These are phyloP conservation scores for Pardalotus punctatus DNA, from an alignment of 2,113 vertebrate species.

Conservation along the genomic window DNA sequence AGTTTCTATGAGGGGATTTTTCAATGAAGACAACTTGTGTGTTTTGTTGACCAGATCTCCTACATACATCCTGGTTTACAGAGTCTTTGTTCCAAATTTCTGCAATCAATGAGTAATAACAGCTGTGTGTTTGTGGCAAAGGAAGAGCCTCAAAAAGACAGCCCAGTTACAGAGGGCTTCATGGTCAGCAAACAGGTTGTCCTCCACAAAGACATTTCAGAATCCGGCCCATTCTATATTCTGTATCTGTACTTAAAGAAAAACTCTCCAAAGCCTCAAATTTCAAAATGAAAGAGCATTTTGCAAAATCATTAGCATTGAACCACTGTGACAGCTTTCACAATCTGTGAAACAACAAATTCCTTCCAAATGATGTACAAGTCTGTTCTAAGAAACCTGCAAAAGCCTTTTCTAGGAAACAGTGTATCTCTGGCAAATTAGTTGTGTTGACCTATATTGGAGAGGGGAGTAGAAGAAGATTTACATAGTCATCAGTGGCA, in stretches of 20 bases:
- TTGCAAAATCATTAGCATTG: not conserved
- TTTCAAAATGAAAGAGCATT: not conserved
- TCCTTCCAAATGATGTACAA: not conserved
- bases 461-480: not conserved
- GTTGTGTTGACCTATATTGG: not conserved
- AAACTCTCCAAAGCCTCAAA: not conserved
- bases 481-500: not conserved
- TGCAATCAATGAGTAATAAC: not conserved
- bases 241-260: not conserved
- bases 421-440: not conserved
- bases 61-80: slow-evolving; percentile 9
- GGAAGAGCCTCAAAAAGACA: not conserved
- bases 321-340: fast-evolving
- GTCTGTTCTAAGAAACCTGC: not conserved
- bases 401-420: not conserved
- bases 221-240: not conserved
- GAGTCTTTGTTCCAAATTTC: not conserved
- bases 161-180: not conserved
- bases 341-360: not conserved
- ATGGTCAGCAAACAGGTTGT: not conserved
- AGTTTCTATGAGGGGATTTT: not conserved
- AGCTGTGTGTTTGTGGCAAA: not conserved
- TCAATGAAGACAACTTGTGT: not conserved
- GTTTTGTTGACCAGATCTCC: not conserved
- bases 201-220: not conserved